These are phyloP conservation scores for Synergus laeviventris DNA, from an alignment of 2,888 invertebrate species.

Conservation along the genomic window DNA sequence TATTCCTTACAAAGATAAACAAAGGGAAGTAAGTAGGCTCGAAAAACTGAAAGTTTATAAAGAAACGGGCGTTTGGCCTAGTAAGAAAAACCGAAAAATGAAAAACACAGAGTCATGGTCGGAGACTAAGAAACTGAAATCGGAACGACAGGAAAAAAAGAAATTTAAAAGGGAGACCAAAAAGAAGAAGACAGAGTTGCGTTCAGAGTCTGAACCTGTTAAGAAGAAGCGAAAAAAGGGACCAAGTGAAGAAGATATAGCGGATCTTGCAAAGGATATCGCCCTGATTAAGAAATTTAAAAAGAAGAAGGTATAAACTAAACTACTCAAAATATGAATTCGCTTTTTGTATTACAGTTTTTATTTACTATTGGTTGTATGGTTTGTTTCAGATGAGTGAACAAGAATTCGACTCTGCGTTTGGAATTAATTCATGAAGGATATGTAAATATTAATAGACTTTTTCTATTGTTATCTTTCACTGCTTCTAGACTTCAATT, in stretches of 20 bases:
- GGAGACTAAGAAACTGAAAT: conserved; percentile 84
- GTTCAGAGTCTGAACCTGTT: conserved; percentile 62
- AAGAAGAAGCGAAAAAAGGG: conserved; percentile 78
- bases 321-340: background rate
- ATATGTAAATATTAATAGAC: background rate
- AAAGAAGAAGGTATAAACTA: conserved; percentile 84
- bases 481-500: background rate
- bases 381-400: conserved; percentile 74
- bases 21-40: conserved; percentile 85
- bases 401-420: conserved; percentile 76
- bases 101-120: conserved; percentile 87
- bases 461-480: background rate
- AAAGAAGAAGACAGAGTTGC: conserved; percentile 76
- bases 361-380: background rate
- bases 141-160: conserved; percentile 81
- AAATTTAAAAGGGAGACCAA: conserved; percentile 81
- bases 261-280: conserved; percentile 88
- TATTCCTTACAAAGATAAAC: conserved; percentile 88
- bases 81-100: conserved; percentile 78
- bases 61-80: conserved; percentile 87
- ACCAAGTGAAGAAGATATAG: conserved; percentile 85
- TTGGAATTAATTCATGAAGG: conserved; percentile 62
- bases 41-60: conserved; percentile 84
- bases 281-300: conserved; percentile 91
- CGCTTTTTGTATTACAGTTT: background rate